Conservation (phyloP, 2,888 invertebrate species). For the Malachius bipustulatus region DNA sequence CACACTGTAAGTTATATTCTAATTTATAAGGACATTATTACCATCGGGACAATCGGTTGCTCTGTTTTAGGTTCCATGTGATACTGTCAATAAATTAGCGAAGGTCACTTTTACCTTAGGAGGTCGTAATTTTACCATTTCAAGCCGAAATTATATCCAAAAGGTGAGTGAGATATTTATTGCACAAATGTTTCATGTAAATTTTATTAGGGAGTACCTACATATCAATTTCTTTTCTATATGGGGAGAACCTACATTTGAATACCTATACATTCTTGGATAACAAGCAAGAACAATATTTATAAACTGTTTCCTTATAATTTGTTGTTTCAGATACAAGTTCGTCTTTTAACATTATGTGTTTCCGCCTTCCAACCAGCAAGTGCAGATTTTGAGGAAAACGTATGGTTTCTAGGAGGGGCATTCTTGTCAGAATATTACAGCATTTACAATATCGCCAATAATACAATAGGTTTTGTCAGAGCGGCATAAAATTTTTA, state of each 20-base stretch:
- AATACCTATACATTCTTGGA: too few species aligned
- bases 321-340: slow-evolving; percentile 36
- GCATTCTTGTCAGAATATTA: slow-evolving; percentile 40
- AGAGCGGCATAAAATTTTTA: slow-evolving; percentile 31
- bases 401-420: slow-evolving; percentile 38
- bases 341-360: slow-evolving; percentile 31
- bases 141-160: slow-evolving; percentile 49
- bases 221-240: too few species aligned
- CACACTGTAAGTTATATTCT: slow-evolving; percentile 25
- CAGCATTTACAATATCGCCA: slow-evolving; percentile 37
- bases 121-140: slow-evolving; percentile 46
- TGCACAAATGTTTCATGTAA: too few species aligned
- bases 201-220: too few species aligned
- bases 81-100: slow-evolving; percentile 46
- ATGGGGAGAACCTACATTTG: too few species aligned
- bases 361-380: slow-evolving; percentile 36
- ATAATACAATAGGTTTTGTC: slow-evolving; percentile 35
- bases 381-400: slow-evolving; percentile 18
- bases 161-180: slow-evolving; percentile 34
- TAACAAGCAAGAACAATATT: too few species aligned
- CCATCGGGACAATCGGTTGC: background rate
- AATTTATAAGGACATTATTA: slow-evolving; percentile 4
- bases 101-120: slow-evolving; percentile 45
- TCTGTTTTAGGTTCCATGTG: slow-evolving; percentile 45
- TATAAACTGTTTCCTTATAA: slow-evolving; percentile 10